A percentile compares a stretch with the other conserved stretches of the same genome.
phyloP scores from a whole-genome alignment of 2,797 vertebrate genomes.

The Urocyon cinereoargenteus region DNA sequence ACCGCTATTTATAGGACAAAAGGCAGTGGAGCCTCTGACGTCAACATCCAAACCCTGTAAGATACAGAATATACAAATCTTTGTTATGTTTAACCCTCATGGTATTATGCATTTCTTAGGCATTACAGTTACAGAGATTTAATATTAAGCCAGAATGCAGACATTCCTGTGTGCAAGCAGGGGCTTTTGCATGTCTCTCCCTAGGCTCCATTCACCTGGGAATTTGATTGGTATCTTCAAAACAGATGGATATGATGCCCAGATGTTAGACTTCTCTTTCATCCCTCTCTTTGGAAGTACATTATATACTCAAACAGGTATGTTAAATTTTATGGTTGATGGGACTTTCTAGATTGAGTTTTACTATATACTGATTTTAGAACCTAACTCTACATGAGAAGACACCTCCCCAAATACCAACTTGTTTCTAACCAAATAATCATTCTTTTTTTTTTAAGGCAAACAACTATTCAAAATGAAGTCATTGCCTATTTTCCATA shows the following conservation, averaged over 20 bases:
- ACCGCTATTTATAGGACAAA: background rate
- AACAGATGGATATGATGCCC: background rate
- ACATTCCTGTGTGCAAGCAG: background rate
- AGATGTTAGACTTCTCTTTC: background rate
- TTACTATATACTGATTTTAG: background rate
- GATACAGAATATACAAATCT: background rate
- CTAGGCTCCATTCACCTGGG: background rate
- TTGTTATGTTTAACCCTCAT: background rate
- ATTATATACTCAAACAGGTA: background rate
- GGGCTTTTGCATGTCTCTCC: accelerated
- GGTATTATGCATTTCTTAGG: background rate
- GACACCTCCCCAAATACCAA: background rate
- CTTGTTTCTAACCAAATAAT: conserved; percentile 9
- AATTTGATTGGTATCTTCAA: background rate
- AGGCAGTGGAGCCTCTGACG: background rate
- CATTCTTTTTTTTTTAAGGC: background rate
- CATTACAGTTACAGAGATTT: background rate
- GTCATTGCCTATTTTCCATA: background rate
- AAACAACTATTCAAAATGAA: conserved; percentile 10
- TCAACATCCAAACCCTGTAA: background rate
- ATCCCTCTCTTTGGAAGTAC: background rate
- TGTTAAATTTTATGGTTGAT: background rate
- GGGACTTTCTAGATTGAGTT: background rate
- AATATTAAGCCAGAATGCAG: background rate
- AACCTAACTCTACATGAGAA: background rate